These are phyloP conservation scores for Brachyhypopomus gauderio DNA, from an alignment of 2,113 vertebrate species.

Conservation along the genomic window DNA sequence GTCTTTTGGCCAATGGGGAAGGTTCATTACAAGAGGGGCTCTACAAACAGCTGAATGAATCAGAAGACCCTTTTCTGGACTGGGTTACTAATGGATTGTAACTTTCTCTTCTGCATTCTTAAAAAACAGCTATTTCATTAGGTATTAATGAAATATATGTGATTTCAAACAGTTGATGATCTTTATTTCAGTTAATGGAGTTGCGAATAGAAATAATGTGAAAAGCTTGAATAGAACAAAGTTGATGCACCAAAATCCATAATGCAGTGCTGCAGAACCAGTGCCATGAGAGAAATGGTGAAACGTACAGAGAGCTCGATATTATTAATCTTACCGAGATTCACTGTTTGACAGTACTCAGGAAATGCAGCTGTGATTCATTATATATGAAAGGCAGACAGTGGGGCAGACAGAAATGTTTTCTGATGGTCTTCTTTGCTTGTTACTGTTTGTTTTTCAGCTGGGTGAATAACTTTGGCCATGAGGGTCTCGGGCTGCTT, in stretches of 20 bases:
- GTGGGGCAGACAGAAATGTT: background rate
- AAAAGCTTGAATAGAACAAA: background rate
- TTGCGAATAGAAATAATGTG: background rate
- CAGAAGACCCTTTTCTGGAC: background rate
- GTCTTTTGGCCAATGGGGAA: background rate
- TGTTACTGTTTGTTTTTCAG: constrained; percentile 67
- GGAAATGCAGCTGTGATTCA: background rate
- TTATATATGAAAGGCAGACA: background rate
- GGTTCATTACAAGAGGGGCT: background rate
- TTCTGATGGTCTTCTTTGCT: constrained; percentile 27
- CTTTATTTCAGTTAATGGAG: background rate
- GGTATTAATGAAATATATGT: no score
- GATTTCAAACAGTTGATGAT: no score
- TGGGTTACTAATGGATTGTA: background rate
- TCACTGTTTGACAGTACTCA: background rate
- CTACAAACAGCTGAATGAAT: background rate
- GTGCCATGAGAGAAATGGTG: no score
- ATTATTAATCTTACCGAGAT: background rate
- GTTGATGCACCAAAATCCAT: background rate
- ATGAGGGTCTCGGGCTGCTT: constrained; percentile 94
- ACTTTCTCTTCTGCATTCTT: background rate
- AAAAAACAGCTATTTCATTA: background rate
- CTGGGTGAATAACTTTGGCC: constrained; percentile 99
- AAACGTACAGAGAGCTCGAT: no score
- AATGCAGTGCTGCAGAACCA: background rate